phyloP scores from a whole-genome alignment of 2,888 invertebrate species.

The Pristionchus entomophagus region DNA sequence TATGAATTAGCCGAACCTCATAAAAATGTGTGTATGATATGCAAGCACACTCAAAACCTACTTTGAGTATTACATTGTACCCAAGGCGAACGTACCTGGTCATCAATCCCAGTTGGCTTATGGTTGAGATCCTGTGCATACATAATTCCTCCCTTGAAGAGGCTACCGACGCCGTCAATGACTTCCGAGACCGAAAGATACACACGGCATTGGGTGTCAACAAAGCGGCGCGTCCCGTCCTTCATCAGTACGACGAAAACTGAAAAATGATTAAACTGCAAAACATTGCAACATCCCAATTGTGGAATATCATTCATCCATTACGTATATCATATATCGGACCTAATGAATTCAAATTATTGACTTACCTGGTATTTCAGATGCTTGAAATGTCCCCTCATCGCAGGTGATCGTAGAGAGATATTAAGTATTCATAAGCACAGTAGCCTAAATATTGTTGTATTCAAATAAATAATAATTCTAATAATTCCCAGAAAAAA shows the following conservation, averaged over 20 bases:
- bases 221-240: not conserved
- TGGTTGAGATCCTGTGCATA: not conserved
- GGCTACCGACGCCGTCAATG: not conserved
- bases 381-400: not conserved
- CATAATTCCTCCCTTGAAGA: not conserved
- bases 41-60: too few species aligned
- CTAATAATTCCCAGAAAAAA: too few species aligned
- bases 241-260: not conserved
- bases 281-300: too few species aligned
- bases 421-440: not conserved
- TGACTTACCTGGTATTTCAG: not conserved
- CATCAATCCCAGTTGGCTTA: not conserved
- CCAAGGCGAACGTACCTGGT: not conserved
- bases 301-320: too few species aligned
- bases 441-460: not conserved
- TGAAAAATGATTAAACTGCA: not conserved
- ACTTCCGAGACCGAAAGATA: not conserved
- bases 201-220: not conserved
- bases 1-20: too few species aligned
- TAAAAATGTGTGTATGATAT: too few species aligned
- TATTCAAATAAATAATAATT: too few species aligned
- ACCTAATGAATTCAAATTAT: too few species aligned
- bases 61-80: not conserved
- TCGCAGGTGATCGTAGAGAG: not conserved
- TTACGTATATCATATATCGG: too few species aligned